A percentile compares a stretch with the other conserved stretches of the same genome.
Conservation (phyloP, 64 coral and sea anemone species). For the Pocillopora verrucosa region DNA sequence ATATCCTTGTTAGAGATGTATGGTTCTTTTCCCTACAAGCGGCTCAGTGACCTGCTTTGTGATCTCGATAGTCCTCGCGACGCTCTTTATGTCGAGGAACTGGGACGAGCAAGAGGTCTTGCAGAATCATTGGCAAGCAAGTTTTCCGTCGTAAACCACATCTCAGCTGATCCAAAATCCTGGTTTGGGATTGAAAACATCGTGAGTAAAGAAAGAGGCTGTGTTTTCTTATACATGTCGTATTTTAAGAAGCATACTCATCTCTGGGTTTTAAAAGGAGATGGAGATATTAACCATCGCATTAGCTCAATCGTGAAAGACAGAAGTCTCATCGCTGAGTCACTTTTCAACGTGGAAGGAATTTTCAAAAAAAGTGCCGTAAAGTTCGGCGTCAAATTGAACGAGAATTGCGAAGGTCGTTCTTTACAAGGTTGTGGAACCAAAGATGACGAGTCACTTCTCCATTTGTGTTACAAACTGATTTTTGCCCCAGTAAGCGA, state of each 20-base stretch:
- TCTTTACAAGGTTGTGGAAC: neutral
- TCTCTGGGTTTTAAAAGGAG: neutral
- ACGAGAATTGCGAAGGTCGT: neutral
- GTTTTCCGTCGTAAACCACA: neutral
- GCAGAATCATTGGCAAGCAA: too few species aligned
- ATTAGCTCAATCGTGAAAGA: neutral
- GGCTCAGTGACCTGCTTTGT: too few species aligned
- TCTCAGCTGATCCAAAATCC: neutral
- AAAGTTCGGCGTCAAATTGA: neutral
- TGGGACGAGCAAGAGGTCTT: too few species aligned
- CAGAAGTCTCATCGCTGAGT: neutral
- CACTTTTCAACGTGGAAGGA: neutral
- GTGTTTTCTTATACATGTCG: neutral
- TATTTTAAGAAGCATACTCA: neutral
- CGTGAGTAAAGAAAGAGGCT: neutral
- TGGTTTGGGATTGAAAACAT: neutral
- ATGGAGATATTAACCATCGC: neutral
- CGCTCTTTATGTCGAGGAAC: too few species aligned
- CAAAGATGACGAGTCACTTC: neutral
- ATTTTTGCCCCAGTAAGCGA: neutral
- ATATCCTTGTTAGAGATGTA: too few species aligned
- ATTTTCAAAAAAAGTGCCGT: too few species aligned
- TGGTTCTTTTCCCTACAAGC: too few species aligned
- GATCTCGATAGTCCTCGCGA: too few species aligned
- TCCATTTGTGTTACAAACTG: neutral